phyloP scores from a whole-genome alignment of 1,140 invertebrate genomes.

The Cotesia typhae region DNA sequence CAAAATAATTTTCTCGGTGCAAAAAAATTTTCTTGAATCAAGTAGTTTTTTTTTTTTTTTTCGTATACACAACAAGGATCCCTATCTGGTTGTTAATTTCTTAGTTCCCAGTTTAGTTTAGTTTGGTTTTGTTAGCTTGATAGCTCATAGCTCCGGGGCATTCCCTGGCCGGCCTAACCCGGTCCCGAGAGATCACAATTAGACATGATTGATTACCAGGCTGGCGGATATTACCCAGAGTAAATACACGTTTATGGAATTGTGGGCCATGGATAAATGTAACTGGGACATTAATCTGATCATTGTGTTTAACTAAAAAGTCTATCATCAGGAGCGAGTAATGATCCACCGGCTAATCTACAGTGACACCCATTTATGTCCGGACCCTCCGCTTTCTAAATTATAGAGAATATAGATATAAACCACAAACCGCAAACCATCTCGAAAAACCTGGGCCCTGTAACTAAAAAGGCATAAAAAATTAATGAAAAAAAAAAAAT shows the following conservation, averaged over 20 bases:
- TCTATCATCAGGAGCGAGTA: conserved; percentile 32
- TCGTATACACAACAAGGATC: too few relatives aligned
- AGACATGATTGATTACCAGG: conserved; percentile 36
- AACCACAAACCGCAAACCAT: too few relatives aligned
- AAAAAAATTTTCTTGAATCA: conserved; percentile 12
- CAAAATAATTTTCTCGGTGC: background rate
- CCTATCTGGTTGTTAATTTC: too few relatives aligned
- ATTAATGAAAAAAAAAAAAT: background rate
- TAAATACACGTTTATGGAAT: conserved; percentile 35
- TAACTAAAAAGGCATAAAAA: conserved; percentile 11
- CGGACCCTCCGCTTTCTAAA: too few relatives aligned
- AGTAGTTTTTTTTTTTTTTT: too few relatives aligned
- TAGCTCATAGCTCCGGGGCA: conserved; percentile 20
- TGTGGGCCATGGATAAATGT: conserved; percentile 26
- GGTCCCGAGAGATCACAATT: conserved; percentile 32
- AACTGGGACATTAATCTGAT: conserved; percentile 28
- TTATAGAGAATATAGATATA: too few relatives aligned
- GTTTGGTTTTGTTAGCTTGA: background rate
- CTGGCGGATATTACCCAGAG: conserved; percentile 24
- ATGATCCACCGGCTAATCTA: conserved; percentile 15
- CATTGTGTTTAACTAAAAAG: conserved; percentile 25
- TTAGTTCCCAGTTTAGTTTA: background rate
- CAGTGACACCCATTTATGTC: conserved; percentile 22
- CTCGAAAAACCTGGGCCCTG: too few relatives aligned
- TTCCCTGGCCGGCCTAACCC: conserved; percentile 20